Percentiles rank a stretch among this genome's conserved stretches.
Conservation (phyloP, 2,113 vertebrate genomes). For the Gymnogyps californianus region DNA sequence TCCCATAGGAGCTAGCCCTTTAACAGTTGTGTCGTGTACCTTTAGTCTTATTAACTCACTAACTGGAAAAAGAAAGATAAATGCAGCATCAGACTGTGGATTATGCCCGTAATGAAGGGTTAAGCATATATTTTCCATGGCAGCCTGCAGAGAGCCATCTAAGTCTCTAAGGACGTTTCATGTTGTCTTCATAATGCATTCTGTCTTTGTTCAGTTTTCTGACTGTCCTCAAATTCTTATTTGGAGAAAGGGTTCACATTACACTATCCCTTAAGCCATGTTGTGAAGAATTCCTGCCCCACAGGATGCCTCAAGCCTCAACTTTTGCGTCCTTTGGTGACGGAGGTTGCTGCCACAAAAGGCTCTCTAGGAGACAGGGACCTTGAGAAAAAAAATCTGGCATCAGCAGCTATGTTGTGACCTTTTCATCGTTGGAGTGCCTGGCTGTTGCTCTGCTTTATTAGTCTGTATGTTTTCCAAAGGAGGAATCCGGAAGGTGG, state of each 20-base stretch:
- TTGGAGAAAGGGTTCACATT: slow-evolving; percentile 4
- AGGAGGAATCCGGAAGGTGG: not conserved
- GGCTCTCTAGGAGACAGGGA: slow-evolving; percentile 10
- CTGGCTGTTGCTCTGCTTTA: not conserved
- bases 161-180: slow-evolving; percentile 6
- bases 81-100: not conserved
- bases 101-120: not conserved
- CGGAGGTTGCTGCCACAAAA: slow-evolving; percentile 30
- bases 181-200: not conserved
- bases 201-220: slow-evolving; percentile 1
- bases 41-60: not conserved
- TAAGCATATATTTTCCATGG: not conserved
- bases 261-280: not conserved
- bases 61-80: not conserved
- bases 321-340: slow-evolving; percentile 24
- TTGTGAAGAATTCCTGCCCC: slow-evolving; percentile 22
- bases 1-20: not conserved
- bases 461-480: not conserved
- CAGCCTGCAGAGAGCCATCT: not conserved
- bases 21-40: not conserved
- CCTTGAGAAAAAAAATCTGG: slow-evolving; percentile 39
- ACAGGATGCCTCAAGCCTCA: slow-evolving; percentile 1
- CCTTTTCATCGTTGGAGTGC: not conserved
- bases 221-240: not conserved
- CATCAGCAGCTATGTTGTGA: not conserved